Evolutionary conservation across 2,888 invertebrate species (phyloP), one percentile per base, ranked within the genome.

Genomic region (Pyralis farinalis): DNA sequence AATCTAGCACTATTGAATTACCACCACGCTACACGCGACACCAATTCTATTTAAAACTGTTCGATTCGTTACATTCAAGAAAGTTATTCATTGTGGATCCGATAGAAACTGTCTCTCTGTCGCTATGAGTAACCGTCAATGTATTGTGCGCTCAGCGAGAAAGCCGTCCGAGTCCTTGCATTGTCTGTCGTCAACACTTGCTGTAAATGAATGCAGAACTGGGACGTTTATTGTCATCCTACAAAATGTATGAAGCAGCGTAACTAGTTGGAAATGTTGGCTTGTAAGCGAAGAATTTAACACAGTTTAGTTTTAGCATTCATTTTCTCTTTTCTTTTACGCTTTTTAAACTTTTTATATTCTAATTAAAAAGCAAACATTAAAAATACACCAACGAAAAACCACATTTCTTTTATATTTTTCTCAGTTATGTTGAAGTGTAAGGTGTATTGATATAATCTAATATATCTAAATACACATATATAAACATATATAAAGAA

Each of bases 171-270:
- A 65, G 71, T 73, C 75, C 77, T 76, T 52, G 49, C 44, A 61
- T 77, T 78, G 76, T 76, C 63, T 63, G 49, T 60, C 67, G 76
- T 72, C 74, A 71, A 72, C 74, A 71, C 72, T 77, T 74, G 62
- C 60, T 57, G 66, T 64, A 70, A 71, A 75, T 71, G 69, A 72
- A 71, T 66, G 68, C 65, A 58, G 57, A 69, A 73, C 53, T 56
- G 50, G 65, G 60, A 56, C 69, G 64, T 53, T 62, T 65, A 70
- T 71, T 70, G 70, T 71, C 64, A 63, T 54, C 62, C 29, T 20
- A 37, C 29, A 37, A 37, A 37, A 37, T 37, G 37, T 30, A 22
- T 12, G 20, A 21, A 10, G 37, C 29, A 29, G 36, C 20, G 30
- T 21, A 21, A 37, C 30, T 37, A 11, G 37, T 29, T 2, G 3